Conservation (phyloP, 2,888 invertebrate species). For the Limenitis camilla region DNA sequence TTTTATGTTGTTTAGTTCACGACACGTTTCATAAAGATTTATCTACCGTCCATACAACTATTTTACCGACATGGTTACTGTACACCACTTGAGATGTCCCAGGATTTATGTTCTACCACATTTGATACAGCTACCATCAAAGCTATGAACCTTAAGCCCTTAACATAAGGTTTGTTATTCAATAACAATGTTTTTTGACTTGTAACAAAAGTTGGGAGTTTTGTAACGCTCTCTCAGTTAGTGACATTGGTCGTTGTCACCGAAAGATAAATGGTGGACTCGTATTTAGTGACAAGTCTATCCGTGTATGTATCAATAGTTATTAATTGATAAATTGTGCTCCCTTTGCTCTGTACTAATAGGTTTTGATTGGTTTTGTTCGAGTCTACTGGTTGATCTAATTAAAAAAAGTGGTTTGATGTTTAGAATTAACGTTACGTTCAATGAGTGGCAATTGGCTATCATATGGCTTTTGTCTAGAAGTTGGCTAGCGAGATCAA, state of each 20-base stretch:
- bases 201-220: constrained; percentile 16
- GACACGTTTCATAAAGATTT: constrained; percentile 11
- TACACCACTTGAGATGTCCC: constrained; percentile 29
- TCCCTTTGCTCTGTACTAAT: not conserved
- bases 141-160: constrained; percentile 10
- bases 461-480: too few species aligned
- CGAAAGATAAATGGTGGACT: constrained; percentile 54
- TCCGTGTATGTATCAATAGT: constrained; percentile 32
- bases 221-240: constrained; percentile 46
- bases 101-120: constrained; percentile 26
- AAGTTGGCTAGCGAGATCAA: too few species aligned
- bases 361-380: not conserved
- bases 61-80: constrained; percentile 29
- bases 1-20: too few species aligned
- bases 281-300: constrained; percentile 53
- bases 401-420: too few species aligned
- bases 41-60: constrained; percentile 24
- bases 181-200: not conserved
- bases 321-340: constrained; percentile 11
- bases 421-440: too few species aligned
- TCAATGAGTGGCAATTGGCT: too few species aligned
- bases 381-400: too few species aligned
- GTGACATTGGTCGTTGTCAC: constrained; percentile 57
- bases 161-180: constrained; percentile 17
- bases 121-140: constrained; percentile 2